phyloP scores from a whole-genome alignment of 2,888 invertebrate species.

The Diarsia rubi region DNA sequence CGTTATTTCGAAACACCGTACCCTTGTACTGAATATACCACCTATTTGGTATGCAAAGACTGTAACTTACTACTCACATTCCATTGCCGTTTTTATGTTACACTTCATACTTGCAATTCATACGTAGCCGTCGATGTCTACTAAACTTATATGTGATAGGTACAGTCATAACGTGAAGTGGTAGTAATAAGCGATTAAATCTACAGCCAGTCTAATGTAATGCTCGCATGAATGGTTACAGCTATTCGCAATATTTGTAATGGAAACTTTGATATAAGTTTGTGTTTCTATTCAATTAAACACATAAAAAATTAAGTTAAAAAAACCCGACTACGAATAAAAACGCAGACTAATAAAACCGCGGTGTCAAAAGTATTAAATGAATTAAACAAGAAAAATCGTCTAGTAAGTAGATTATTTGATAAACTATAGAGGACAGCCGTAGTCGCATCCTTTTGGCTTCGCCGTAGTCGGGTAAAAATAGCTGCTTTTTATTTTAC shows the following conservation, averaged over 20 bases:
- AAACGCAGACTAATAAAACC: too few species aligned
- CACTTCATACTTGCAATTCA: background rate
- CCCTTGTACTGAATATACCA: conserved; percentile 66
- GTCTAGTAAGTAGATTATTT: too few species aligned
- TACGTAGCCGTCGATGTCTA: conserved; percentile 58
- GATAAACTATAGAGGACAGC: too few species aligned
- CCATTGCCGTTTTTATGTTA: conserved; percentile 55
- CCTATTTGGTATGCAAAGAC: conserved; percentile 42
- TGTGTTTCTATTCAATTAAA: conserved; percentile 44
- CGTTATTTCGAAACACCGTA: conserved; percentile 78
- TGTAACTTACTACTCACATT: conserved; percentile 28
- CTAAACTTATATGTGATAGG: background rate
- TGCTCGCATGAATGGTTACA: conserved; percentile 69
- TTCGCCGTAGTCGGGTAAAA: too few species aligned
- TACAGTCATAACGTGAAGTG: conserved; percentile 25
- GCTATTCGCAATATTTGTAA: conserved; percentile 70
- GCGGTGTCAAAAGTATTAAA: too few species aligned
- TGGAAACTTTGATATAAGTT: conserved; percentile 65
- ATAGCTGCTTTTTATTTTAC: too few species aligned
- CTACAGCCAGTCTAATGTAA: conserved; percentile 68
- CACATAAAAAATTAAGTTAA: too few species aligned
- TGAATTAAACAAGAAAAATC: too few species aligned
- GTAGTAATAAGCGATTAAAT: conserved; percentile 71
- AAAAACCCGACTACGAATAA: too few species aligned
- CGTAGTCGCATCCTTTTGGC: too few species aligned